A percentile compares a stretch with the other conserved stretches of the same genome.
These are phyloP conservation scores for Drosophila nasuta DNA, from an alignment of 1,140 invertebrate genomes.

Conservation along the genomic window DNA sequence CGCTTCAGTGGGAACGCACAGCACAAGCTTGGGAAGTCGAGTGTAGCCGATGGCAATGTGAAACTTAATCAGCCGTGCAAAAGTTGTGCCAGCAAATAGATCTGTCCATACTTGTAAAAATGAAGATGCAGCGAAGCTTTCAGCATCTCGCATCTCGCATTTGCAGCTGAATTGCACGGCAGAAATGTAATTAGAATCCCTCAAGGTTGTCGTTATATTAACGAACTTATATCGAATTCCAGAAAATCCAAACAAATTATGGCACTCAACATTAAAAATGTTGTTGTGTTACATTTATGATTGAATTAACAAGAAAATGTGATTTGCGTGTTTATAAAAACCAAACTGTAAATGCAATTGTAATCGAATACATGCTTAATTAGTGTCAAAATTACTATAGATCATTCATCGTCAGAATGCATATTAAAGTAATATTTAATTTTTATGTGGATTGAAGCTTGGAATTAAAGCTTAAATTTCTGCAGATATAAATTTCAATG, in stretches of 20 bases:
- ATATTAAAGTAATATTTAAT: too few species aligned
- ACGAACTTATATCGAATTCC: not conserved
- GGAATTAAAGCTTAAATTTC: constrained; percentile 38
- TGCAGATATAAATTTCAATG: constrained; percentile 7
- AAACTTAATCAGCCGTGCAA: constrained; percentile 74
- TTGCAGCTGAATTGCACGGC: not conserved
- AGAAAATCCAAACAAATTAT: too few species aligned
- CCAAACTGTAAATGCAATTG: not conserved
- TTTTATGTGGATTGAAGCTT: not conserved
- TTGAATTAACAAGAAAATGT: constrained; percentile 46
- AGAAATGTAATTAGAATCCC: constrained; percentile 13
- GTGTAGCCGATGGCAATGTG: constrained; percentile 57
- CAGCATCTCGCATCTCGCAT: not conserved
- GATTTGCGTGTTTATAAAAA: constrained; percentile 36
- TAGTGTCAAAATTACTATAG: not conserved
- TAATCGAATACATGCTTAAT: not conserved
- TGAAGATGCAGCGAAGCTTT: not conserved
- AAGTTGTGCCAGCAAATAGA: constrained; percentile 14
- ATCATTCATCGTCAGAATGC: not conserved
- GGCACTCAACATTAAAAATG: too few species aligned
- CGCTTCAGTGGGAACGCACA: constrained; percentile 17
- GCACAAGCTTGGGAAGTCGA: constrained; percentile 16
- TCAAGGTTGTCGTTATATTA: not conserved
- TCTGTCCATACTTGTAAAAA: not conserved
- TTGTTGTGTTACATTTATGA: too few species aligned